These are phyloP conservation scores for Smittia sp. DNA, from an alignment of 2,888 invertebrate species.

Conservation along the genomic window DNA sequence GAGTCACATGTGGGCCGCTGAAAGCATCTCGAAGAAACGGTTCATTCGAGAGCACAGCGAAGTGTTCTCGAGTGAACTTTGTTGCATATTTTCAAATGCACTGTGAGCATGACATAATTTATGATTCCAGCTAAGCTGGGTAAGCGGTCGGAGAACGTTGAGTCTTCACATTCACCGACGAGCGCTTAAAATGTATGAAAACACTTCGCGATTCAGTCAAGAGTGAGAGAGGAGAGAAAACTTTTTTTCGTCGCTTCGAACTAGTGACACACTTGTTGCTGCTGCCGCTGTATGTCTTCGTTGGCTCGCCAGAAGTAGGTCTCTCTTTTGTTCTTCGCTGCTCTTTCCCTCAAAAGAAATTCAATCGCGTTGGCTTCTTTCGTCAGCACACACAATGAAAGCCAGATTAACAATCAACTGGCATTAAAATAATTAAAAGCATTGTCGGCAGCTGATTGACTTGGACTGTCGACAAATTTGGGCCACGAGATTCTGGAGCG, in stretches of 20 bases:
- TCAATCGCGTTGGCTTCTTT: not conserved
- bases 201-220: not conserved
- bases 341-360: slow-evolving; percentile 36
- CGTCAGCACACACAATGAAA: not conserved
- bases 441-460: not conserved
- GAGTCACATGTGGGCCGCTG: no score
- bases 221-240: slow-evolving; percentile 11
- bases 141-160: slow-evolving; percentile 7
- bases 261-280: slow-evolving; percentile 39
- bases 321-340: slow-evolving; percentile 33
- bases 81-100: not conserved
- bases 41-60: not conserved
- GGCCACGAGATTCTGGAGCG: no score
- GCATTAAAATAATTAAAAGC: not conserved
- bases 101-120: slow-evolving; percentile 17
- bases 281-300: slow-evolving; percentile 20
- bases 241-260: slow-evolving; percentile 3
- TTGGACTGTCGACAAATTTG: no score
- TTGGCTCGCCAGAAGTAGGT: slow-evolving; percentile 34
- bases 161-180: not conserved
- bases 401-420: not conserved
- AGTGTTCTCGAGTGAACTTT: no score
- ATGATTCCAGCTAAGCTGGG: not conserved
- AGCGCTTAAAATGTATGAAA: not conserved
- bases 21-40: not conserved